phyloP scores from a whole-genome alignment of 1,140 invertebrate genomes.

The Saxidomus purpurata region DNA sequence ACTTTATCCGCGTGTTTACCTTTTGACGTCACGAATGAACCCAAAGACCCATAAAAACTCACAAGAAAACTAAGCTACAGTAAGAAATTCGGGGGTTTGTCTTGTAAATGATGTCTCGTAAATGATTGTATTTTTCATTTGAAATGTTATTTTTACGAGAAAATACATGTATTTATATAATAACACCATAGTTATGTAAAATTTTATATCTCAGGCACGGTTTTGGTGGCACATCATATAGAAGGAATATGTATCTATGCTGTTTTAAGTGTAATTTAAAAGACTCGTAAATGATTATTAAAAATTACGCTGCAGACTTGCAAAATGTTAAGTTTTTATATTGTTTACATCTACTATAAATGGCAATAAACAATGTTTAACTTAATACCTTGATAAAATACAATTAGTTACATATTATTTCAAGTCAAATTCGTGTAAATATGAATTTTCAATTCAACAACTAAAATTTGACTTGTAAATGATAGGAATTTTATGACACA shows the following conservation, averaged over 20 bases:
- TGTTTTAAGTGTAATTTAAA: background rate
- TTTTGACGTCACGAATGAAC: background rate
- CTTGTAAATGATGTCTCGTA: background rate
- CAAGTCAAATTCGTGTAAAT: background rate
- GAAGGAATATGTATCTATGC: background rate
- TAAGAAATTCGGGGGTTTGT: background rate
- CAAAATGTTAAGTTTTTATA: background rate
- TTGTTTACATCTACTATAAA: background rate
- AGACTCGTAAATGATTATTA: background rate
- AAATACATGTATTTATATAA: background rate
- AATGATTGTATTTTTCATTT: background rate
- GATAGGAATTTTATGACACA: too few species aligned
- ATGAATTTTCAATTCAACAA: too few species aligned
- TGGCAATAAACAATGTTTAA: background rate
- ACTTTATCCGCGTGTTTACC: background rate
- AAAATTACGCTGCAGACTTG: background rate
- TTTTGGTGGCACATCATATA: background rate
- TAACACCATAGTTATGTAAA: too few species aligned
- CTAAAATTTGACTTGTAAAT: too few species aligned
- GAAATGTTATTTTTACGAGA: background rate
- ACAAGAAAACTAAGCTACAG: background rate
- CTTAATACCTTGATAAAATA: background rate
- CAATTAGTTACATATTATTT: background rate
- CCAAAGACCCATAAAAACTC: background rate
- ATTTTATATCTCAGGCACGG: too few species aligned